Evolutionary conservation across 2,113 vertebrate genomes (phyloP).

Genomic region (Cercocebus atys): DNA sequence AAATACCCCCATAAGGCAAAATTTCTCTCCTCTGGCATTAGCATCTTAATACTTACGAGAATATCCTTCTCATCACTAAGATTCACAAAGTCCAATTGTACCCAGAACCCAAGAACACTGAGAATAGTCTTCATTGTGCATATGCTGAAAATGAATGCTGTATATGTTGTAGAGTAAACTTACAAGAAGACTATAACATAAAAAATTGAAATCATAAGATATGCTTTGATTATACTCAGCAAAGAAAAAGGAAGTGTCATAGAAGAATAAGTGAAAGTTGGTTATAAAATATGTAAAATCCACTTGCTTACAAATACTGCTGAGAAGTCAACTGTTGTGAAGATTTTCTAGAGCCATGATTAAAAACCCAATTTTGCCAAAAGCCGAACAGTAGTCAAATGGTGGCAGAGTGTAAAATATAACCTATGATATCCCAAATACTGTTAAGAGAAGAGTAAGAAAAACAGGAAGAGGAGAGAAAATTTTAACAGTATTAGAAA

Average conservation of each 20-base stretch:
- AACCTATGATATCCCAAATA: not conserved
- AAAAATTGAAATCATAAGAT: not conserved
- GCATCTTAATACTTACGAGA: not conserved
- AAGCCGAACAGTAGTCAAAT: not conserved
- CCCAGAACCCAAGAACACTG: not conserved
- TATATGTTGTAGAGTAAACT: not conserved
- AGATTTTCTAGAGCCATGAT: not conserved
- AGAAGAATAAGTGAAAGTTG: not conserved
- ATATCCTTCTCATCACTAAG: not conserved
- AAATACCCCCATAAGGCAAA: slow-evolving; percentile 19
- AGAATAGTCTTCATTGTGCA: not conserved
- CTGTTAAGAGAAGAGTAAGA: not conserved
- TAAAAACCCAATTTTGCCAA: not conserved
- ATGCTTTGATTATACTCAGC: not conserved
- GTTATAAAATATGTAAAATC: not conserved
- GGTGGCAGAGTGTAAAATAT: not conserved
- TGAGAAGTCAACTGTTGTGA: not conserved
- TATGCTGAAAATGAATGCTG: not conserved
- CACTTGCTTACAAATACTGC: not conserved
- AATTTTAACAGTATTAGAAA: not conserved
- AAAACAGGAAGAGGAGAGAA: not conserved
- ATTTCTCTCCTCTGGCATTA: not conserved
- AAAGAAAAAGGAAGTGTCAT: not conserved
- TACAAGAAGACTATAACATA: not conserved
- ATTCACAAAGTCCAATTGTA: not conserved